These are phyloP conservation scores for Sisyra nigra DNA, from an alignment of 2,888 invertebrate genomes.

Conservation along the genomic window DNA sequence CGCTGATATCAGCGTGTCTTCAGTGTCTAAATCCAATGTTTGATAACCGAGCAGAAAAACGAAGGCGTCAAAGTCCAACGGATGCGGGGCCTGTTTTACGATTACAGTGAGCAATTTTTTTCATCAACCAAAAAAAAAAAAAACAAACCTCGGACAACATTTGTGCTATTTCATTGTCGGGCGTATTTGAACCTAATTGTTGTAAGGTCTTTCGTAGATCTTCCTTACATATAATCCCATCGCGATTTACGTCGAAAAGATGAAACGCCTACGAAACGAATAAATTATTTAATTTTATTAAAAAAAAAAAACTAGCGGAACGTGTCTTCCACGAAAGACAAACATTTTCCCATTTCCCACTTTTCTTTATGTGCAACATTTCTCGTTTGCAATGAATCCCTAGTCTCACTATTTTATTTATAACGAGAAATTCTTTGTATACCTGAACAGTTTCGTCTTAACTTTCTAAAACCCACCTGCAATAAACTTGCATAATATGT, in stretches of 20 bases:
- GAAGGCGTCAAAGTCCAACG: constrained; percentile 45
- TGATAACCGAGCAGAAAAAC: constrained; percentile 42
- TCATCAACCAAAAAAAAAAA: neutral
- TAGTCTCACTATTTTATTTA: too few species aligned
- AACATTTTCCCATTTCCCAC: too few species aligned
- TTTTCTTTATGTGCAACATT: too few species aligned
- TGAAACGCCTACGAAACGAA: constrained; percentile 36
- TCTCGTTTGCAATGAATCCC: too few species aligned
- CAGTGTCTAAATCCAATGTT: constrained; percentile 44
- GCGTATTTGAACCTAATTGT: constrained; percentile 37
- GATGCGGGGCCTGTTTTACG: constrained; percentile 28
- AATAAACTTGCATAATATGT: too few species aligned
- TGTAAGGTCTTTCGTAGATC: constrained; percentile 44
- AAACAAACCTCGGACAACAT: constrained; percentile 42
- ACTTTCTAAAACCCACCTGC: too few species aligned
- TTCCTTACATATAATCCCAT: constrained; percentile 44
- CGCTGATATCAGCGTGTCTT: constrained; percentile 42
- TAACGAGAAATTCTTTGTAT: too few species aligned
- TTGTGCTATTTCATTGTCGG: constrained; percentile 37
- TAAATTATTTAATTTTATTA: neutral
- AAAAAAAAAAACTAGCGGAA: too few species aligned
- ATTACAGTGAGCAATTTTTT: neutral
- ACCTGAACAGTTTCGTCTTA: too few species aligned
- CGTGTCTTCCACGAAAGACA: too few species aligned
- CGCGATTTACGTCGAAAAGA: constrained; percentile 46